Base-by-base conservation (phyloP, 2,113 vertebrate species). In the Anoplopoma fimbria region DNA sequence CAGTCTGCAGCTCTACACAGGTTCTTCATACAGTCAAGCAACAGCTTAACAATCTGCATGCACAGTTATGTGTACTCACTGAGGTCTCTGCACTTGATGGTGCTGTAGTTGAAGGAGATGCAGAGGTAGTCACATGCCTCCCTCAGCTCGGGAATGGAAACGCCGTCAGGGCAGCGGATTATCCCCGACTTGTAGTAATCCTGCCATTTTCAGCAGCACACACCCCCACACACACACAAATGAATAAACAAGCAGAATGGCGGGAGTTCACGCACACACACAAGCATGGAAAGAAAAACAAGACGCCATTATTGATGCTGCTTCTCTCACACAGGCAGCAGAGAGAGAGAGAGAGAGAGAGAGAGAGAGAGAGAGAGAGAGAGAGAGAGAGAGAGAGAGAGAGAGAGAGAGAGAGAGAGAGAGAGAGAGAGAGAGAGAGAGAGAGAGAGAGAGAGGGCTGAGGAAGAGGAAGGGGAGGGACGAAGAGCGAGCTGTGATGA, bases 81-180 rank as follows among this genome's bases (percentile, higher is more conserved):
- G 87, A 99, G 98, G 94, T 99, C 98, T 96, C 97, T 96, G 96
- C 98, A 99, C 96, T 99, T 99, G 96, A 99, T 97, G 91, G 98
- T 99, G 95, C 97, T 98, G 88, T 97, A 98, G 94, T 97, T 97
- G 93, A 99, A 99, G 90, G 98, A 96, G 94, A 99, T 99, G 93
- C 98, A 99, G 90, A 99, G 98, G 95, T 99, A 99, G 95, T 99
- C 98, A 84, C 98, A 99, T 3, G 98, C 98, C 95, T 99, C 98
- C 95, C 98, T 96, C 94, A 99, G 76, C 88, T 99, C 98, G n/a
- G 98, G 98, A 93, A 99, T 97, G 90, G 98, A 99, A 92, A 99
- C 98, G 81, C 98, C 98, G 94, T 99, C 98, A 75, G 98, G 98
- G 93, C 98, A 99, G 91, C 98, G 97, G 93, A 99, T 99, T 95